A percentile compares a stretch with the other conserved stretches of the same genome.
Evolutionary conservation across 2,113 vertebrate species (phyloP).

Genomic region (Gracilinanus agilis): DNA sequence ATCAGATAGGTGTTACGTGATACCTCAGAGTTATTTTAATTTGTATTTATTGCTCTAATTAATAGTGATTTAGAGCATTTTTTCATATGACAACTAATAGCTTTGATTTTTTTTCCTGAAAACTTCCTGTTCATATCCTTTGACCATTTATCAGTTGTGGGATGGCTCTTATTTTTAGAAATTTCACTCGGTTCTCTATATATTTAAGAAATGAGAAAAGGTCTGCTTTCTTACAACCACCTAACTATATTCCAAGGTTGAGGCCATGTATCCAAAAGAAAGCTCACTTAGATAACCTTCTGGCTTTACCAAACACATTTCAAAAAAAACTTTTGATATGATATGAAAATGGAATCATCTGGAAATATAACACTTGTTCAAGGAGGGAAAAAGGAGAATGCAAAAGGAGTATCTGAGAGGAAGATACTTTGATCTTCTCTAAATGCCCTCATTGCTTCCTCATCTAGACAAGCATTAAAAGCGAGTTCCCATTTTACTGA

Average conservation of each 20-base stretch:
- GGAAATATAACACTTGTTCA: slow-evolving; percentile 54
- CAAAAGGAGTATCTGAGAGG: not conserved
- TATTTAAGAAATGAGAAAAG: not conserved
- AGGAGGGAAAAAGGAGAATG: not conserved
- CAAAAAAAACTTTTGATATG: slow-evolving; percentile 70
- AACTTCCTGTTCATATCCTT: not conserved
- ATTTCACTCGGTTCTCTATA: not conserved
- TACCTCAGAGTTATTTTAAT: no score
- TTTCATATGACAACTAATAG: not conserved
- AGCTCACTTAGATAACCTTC: slow-evolving; percentile 38
- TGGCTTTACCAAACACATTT: slow-evolving; percentile 68
- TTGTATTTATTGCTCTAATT: not conserved
- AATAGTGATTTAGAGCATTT: not conserved
- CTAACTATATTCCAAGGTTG: slow-evolving; percentile 35
- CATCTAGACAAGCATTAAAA: slow-evolving; percentile 47
- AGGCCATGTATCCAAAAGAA: slow-evolving; percentile 44
- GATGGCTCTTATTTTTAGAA: not conserved
- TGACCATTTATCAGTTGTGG: not conserved
- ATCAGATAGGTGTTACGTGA: not conserved
- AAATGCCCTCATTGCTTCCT: slow-evolving; percentile 20
- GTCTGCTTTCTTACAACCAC: slow-evolving; percentile 50
- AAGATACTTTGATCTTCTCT: not conserved
- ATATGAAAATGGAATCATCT: slow-evolving; percentile 70
- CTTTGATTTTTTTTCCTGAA: not conserved
- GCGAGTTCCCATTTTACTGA: not conserved